Evolutionary conservation across 2,113 vertebrate species (phyloP).

Genomic region (Hypanus sabinus): DNA sequence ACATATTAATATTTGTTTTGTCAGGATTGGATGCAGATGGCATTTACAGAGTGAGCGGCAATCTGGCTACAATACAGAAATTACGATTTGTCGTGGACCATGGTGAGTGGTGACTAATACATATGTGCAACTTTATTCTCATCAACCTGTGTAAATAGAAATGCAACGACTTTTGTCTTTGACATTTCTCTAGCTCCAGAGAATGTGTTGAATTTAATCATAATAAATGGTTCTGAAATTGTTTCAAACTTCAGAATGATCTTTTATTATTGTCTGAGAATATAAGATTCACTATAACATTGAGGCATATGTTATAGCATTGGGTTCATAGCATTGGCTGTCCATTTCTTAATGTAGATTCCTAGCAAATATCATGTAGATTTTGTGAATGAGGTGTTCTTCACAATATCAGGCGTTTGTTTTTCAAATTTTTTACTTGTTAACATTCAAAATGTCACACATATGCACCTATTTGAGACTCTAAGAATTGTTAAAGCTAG

Average conservation of each 20-base stretch:
- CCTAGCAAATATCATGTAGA: background rate
- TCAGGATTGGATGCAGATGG: slow-evolving; percentile 76
- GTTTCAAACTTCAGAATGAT: slow-evolving; percentile 33
- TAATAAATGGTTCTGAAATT: slow-evolving; percentile 22
- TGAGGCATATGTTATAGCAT: background rate
- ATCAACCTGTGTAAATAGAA: slow-evolving; percentile 23
- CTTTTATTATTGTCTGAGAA: background rate
- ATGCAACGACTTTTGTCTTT: background rate
- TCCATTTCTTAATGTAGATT: slow-evolving; percentile 1
- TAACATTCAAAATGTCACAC: background rate
- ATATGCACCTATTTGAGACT: background rate
- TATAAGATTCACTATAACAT: background rate
- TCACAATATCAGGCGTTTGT: background rate
- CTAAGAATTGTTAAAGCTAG: background rate
- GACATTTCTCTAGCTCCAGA: background rate
- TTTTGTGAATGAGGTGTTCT: background rate
- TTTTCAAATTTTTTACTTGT: slow-evolving; percentile 21
- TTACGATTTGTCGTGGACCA: slow-evolving; percentile 79
- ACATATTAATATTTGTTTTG: slow-evolving; percentile 48
- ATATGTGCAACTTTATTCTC: slow-evolving; percentile 28
- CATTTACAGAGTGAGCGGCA: slow-evolving; percentile 83
- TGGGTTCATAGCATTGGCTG: slow-evolving; percentile 6
- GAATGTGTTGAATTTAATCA: slow-evolving; percentile 27
- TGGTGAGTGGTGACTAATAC: slow-evolving; percentile 57
- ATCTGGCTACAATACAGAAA: slow-evolving; percentile 83